A percentile compares a stretch with the other conserved stretches of the same genome.
These are phyloP conservation scores for Adineta ricciae DNA, from an alignment of 2,888 invertebrate genomes.

Conservation along the genomic window DNA sequence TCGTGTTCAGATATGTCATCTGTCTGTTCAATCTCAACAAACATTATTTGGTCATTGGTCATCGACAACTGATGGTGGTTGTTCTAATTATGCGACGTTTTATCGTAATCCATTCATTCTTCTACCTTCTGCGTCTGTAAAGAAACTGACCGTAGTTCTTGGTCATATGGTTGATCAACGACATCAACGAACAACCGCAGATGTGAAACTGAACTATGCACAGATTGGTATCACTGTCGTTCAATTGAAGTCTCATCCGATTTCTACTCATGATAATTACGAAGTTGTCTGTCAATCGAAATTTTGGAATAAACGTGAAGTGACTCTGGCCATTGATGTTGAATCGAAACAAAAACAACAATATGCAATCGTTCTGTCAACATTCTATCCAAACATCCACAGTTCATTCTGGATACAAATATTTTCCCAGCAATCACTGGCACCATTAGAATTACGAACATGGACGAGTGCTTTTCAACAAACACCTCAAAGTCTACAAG, in stretches of 20 bases:
- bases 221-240: not conserved
- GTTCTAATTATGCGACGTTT: not conserved
- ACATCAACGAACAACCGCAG: not conserved
- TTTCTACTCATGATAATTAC: not conserved
- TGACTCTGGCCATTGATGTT: not conserved
- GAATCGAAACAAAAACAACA: not conserved
- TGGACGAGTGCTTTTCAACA: not conserved
- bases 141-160: not conserved
- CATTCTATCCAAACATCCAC: not conserved
- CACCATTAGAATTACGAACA: not conserved
- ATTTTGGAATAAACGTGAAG: conserved; percentile 16
- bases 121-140: not conserved
- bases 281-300: not conserved
- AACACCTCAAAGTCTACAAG: not conserved
- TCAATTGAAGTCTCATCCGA: not conserved
- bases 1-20: conserved; percentile 4
- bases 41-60: not conserved
- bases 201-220: not conserved
- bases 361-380: not conserved
- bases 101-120: conserved; percentile 9
- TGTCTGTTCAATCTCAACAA: not conserved
- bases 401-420: not conserved
- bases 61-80: not conserved
- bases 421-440: not conserved
- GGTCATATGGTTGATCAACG: not conserved